Evolutionary conservation across 2,888 invertebrate genomes (phyloP).

Genomic region (Athalia circularis): DNA sequence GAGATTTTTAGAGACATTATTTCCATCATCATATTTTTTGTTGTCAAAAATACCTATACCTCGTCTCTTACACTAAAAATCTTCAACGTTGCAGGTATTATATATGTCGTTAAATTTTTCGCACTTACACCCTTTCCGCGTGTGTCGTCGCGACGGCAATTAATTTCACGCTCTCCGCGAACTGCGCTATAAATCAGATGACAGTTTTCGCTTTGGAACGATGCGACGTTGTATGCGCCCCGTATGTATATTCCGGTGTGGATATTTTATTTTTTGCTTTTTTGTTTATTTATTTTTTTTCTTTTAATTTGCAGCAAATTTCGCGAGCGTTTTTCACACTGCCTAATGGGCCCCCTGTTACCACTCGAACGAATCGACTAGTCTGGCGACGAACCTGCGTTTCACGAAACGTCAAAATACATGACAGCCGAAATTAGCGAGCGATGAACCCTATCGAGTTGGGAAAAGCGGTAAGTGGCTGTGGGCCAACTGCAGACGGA

Average conservation of each 20-base stretch:
- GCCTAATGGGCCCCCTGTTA: neutral
- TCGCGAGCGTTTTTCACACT: conserved; percentile 16
- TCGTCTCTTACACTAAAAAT: no score
- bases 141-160: conserved; percentile 23
- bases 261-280: no score
- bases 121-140: neutral
- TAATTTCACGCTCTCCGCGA: conserved; percentile 36
- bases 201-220: neutral
- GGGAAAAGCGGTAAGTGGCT: neutral
- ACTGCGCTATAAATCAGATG: conserved; percentile 62
- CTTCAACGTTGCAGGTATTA: no score
- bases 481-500: neutral
- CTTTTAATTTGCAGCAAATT: neutral
- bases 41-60: neutral
- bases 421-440: conserved; percentile 15
- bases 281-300: no score
- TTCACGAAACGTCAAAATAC: conserved; percentile 20
- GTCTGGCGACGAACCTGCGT: neutral
- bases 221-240: conserved; percentile 54
- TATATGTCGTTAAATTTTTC: neutral
- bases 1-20: neutral
- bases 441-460: neutral
- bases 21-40: neutral
- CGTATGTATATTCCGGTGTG: neutral
- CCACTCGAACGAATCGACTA: neutral